phyloP scores from a whole-genome alignment of 2,113 vertebrate species.

The Notarius quadriscutis region DNA sequence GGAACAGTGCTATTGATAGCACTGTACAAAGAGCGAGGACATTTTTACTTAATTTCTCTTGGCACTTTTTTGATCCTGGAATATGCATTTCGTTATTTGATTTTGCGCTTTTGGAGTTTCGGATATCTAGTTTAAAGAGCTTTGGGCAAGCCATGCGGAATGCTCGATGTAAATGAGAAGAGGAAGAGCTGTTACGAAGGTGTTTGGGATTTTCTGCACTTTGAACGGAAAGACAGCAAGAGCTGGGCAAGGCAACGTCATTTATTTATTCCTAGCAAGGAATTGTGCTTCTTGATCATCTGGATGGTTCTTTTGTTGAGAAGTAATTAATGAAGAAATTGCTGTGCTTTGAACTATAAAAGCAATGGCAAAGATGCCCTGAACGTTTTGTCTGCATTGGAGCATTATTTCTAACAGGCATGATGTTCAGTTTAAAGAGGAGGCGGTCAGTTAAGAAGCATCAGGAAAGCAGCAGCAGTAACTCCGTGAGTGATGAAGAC shows the following conservation, averaged over 20 bases:
- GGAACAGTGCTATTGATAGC: neutral
- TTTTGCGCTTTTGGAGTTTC: constrained; percentile 7
- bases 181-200: neutral
- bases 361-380: constrained; percentile 10
- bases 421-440: constrained; percentile 64
- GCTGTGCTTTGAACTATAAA: neutral
- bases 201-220: neutral
- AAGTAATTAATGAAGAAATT: neutral
- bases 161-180: neutral
- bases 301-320: neutral
- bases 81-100: neutral
- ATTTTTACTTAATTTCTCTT: neutral
- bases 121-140: neutral
- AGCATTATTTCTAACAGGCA: neutral
- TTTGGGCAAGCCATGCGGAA: neutral
- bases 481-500: constrained; percentile 50
- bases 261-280: constrained; percentile 1
- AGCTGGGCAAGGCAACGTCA: constrained; percentile 25
- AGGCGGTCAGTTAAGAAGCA: constrained; percentile 53
- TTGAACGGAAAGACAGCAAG: neutral
- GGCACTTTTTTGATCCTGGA: too few species aligned
- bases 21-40: neutral
- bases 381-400: neutral
- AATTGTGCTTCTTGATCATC: neutral
- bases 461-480: constrained; percentile 49